Conservation (phyloP, 2,797 vertebrate species). For the Sebastes trivittatus region DNA sequence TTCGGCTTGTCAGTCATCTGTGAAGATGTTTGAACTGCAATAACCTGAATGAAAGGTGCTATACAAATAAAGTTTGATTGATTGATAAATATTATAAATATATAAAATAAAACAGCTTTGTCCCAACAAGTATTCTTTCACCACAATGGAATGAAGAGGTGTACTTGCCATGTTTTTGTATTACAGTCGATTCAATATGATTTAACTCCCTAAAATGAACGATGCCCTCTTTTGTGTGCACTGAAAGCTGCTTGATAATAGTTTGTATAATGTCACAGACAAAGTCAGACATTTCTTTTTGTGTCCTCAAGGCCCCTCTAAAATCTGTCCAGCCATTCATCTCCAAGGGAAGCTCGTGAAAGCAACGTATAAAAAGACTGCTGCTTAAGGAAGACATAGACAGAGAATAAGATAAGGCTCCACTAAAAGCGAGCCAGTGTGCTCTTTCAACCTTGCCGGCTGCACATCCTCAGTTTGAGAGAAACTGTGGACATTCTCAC, state of each 20-base stretch:
- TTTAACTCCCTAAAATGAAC: slow-evolving; percentile 20
- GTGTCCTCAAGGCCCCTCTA: slow-evolving; percentile 35
- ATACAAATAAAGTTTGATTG: too few species aligned
- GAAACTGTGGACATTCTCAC: slow-evolving; percentile 17
- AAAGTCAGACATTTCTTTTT: slow-evolving; percentile 33
- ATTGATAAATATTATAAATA: background rate
- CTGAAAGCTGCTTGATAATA: slow-evolving; percentile 26
- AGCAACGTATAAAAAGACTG: slow-evolving; percentile 15
- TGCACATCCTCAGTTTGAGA: slow-evolving; percentile 7
- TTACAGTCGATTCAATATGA: background rate
- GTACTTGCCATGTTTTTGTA: slow-evolving; percentile 9
- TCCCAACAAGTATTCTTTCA: background rate
- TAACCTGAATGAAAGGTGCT: too few species aligned
- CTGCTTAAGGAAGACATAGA: slow-evolving; percentile 6
- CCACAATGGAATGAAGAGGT: background rate
- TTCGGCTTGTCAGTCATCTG: too few species aligned
- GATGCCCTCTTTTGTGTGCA: background rate
- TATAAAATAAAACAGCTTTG: background rate
- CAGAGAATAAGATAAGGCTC: slow-evolving; percentile 27
- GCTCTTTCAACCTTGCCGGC: slow-evolving; percentile 30
- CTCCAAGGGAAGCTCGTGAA: slow-evolving; percentile 32
- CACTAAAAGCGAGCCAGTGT: slow-evolving; percentile 9
- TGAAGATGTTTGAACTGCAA: too few species aligned
- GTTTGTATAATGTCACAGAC: slow-evolving; percentile 32
- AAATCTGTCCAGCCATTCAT: slow-evolving; percentile 19